These are phyloP conservation scores for Paralichthys olivaceus DNA, from an alignment of 2,113 vertebrate species.

Conservation along the genomic window DNA sequence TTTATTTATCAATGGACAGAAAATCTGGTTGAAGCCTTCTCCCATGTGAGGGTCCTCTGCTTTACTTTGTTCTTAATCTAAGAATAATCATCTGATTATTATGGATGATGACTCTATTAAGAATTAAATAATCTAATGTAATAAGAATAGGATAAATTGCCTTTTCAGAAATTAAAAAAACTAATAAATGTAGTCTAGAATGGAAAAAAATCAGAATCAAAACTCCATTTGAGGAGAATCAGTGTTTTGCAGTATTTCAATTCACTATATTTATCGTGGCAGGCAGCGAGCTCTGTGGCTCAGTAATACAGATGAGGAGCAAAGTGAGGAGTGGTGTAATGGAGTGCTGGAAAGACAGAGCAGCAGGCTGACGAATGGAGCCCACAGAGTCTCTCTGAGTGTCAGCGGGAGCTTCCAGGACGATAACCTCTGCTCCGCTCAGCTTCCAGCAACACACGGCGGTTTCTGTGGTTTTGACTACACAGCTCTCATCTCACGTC, in stretches of 20 bases:
- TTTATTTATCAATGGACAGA: neutral
- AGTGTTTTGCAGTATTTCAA: neutral
- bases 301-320: constrained; percentile 75
- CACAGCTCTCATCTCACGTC: constrained; percentile 32
- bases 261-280: neutral
- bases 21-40: neutral
- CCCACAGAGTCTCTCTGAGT: constrained; percentile 59
- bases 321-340: constrained; percentile 80
- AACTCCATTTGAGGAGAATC: neutral
- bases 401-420: constrained; percentile 70
- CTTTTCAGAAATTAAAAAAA: neutral
- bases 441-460: constrained; percentile 44
- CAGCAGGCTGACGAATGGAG: constrained; percentile 75
- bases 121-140: no score
- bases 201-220: neutral
- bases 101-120: no score
- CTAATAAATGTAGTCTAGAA: neutral
- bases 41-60: no score
- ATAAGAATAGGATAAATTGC: no score
- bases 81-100: no score
- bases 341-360: constrained; percentile 68
- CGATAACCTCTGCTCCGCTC: constrained; percentile 82
- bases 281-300: constrained; percentile 18
- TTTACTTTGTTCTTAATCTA: no score
- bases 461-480: constrained; percentile 42